These are phyloP conservation scores for Lochmaea crataegi DNA, from an alignment of 2,888 invertebrate genomes.

Conservation along the genomic window DNA sequence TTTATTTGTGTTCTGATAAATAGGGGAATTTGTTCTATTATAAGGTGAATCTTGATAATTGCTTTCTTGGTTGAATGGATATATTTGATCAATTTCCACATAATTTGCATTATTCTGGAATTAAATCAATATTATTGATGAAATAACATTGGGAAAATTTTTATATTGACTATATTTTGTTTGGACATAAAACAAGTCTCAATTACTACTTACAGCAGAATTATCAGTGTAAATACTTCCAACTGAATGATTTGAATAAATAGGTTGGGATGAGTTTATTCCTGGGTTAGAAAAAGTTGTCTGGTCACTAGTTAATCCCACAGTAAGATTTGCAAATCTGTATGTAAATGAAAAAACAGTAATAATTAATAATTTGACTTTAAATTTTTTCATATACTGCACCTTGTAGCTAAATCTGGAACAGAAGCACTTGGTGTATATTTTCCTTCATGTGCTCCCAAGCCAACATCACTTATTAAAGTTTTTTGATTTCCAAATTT, in stretches of 20 bases:
- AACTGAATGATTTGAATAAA: conserved; percentile 71
- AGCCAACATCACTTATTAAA: conserved; percentile 72
- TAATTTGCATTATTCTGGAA: conserved; percentile 64
- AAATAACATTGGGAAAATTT: not conserved
- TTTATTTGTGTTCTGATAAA: conserved; percentile 68
- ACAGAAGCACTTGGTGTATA: conserved; percentile 81
- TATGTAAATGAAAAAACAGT: conserved; percentile 27
- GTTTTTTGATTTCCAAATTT: conserved; percentile 83
- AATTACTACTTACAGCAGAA: conserved; percentile 59
- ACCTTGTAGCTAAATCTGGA: conserved; percentile 71
- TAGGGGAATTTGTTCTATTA: conserved; percentile 67
- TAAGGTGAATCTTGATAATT: conserved; percentile 61
- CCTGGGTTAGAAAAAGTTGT: conserved; percentile 51
- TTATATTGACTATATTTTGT: not conserved
- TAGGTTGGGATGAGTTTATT: conserved; percentile 64
- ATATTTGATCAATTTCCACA: conserved; percentile 71
- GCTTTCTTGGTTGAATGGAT: conserved; percentile 65
- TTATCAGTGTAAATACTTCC: conserved; percentile 68
- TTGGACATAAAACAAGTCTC: not conserved
- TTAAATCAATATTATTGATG: conserved; percentile 17
- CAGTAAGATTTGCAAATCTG: conserved; percentile 79
- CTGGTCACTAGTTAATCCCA: conserved; percentile 61
- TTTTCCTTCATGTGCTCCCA: conserved; percentile 84
- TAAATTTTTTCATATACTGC: conserved; percentile 23
- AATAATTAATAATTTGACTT: not conserved